Evolutionary conservation across 1,140 invertebrate genomes (phyloP), one percentile per base, ranked within the genome.

Genomic region (Phocides pigmalion): DNA sequence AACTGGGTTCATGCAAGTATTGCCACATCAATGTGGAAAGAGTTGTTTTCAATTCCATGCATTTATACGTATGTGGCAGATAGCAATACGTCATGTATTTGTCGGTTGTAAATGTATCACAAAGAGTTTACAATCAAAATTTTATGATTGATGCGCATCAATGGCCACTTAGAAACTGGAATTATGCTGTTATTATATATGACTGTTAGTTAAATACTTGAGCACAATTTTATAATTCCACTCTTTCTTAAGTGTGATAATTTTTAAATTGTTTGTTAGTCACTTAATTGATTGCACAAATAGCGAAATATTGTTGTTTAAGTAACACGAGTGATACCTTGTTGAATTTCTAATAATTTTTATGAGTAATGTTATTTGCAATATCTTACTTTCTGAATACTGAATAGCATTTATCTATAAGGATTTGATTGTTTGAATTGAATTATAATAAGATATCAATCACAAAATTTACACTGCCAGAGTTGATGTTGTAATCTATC

Each of bases 291-390:
- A 59, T 74, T 76, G 82, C 83, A 88, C 83, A 74, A 68, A 79
- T 75, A 68, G 85, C 82, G 86, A 83, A 80, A 77, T 73, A 74
- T 70, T 76, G 68, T 74, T 82, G 68, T 76, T 81, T 76, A 74
- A 64, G 47, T 72, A 54, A 59, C 53, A n/a, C 16, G 22, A 42
- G 39, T 61, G 61, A 68, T 64, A 50, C 47, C 35, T 70, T 73
- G 72, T 78, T 75, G 62, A 72, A 64, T 64, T 47, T 68, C 47
- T 64, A 42, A 61, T 62, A 56, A 59, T 62, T 65, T 62, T 11
- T 61, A 49, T 39, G 16, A 47, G 49, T 61, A 61, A 15, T 63
- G 66, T 68, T 68, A 58, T 44, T 59, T 68, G 53, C 51, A 58
- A 35, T 50, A 22, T 39, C 28, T 49, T 11, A 22, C 49, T 63